These are phyloP conservation scores for Penaeus vannamei DNA, from an alignment of 1,140 invertebrate species.

Conservation along the genomic window DNA sequence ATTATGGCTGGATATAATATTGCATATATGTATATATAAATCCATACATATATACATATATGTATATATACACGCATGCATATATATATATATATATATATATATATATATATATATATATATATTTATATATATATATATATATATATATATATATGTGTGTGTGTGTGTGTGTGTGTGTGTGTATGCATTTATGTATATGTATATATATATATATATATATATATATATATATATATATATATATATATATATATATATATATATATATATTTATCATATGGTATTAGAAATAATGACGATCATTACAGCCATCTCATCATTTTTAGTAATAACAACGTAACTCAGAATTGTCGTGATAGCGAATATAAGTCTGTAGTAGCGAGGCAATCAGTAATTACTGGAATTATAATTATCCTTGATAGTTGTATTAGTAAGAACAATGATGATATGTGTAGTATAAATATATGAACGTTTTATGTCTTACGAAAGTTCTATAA, in stretches of 20 bases:
- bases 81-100: slow-evolving; percentile 34
- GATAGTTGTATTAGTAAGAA: background rate
- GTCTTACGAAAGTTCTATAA: no score
- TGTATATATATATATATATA: slow-evolving; percentile 41
- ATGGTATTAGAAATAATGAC: background rate
- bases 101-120: slow-evolving; percentile 27
- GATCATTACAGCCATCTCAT: background rate
- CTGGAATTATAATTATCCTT: background rate
- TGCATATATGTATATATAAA: slow-evolving; percentile 36
- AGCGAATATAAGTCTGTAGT: no score
- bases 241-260: slow-evolving; percentile 41
- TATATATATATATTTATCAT: slow-evolving; percentile 37
- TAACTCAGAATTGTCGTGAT: no score
- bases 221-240: slow-evolving; percentile 41
- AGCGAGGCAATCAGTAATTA: no score
- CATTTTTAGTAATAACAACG: no score
- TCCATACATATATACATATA: slow-evolving; percentile 34
- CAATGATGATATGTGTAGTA: background rate
- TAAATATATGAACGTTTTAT: no score
- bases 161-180: background rate
- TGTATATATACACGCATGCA: slow-evolving; percentile 27
- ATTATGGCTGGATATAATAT: no score
- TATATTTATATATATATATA: slow-evolving; percentile 36
- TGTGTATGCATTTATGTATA: slow-evolving; percentile 7
- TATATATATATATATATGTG: slow-evolving; percentile 40